These are phyloP conservation scores for Halictus quadricinctus DNA, from an alignment of 2,888 invertebrate genomes.

Conservation along the genomic window DNA sequence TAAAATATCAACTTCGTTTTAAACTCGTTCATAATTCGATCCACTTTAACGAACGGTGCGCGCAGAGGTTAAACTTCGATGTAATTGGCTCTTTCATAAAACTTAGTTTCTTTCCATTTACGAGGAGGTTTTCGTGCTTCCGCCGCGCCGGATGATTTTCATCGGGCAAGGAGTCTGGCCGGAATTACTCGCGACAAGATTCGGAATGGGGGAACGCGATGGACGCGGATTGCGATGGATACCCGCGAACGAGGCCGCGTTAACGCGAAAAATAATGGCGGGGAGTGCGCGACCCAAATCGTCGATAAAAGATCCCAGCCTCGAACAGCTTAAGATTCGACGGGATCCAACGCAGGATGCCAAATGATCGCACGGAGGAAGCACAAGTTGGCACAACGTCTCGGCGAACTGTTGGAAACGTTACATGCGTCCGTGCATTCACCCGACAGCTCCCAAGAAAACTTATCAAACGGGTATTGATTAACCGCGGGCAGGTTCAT, in stretches of 20 bases:
- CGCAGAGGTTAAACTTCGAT: background rate
- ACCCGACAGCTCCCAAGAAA: constrained; percentile 48
- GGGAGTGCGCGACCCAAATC: constrained; percentile 50
- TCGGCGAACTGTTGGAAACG: constrained; percentile 29
- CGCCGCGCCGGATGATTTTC: background rate
- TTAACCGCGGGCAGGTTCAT: constrained; percentile 29
- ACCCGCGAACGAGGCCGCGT: background rate
- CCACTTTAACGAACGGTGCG: background rate
- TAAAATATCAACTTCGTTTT: background rate
- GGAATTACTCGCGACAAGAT: background rate
- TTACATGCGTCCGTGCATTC: constrained; percentile 38
- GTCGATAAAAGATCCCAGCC: constrained; percentile 35
- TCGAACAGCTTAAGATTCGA: constrained; percentile 33
- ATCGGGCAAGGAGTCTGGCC: background rate
- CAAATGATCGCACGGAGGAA: constrained; percentile 52
- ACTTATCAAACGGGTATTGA: constrained; percentile 59
- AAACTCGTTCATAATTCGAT: constrained; percentile 3
- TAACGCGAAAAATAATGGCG: constrained; percentile 40
- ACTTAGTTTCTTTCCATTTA: background rate
- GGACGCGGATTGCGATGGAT: constrained; percentile 18
- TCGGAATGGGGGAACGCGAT: background rate
- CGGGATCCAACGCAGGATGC: constrained; percentile 50
- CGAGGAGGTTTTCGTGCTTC: background rate
- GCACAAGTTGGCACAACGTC: constrained; percentile 53
- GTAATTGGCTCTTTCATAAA: background rate